These are phyloP conservation scores for Rotaria sp. DNA, from an alignment of 2,888 invertebrate species.

Conservation along the genomic window DNA sequence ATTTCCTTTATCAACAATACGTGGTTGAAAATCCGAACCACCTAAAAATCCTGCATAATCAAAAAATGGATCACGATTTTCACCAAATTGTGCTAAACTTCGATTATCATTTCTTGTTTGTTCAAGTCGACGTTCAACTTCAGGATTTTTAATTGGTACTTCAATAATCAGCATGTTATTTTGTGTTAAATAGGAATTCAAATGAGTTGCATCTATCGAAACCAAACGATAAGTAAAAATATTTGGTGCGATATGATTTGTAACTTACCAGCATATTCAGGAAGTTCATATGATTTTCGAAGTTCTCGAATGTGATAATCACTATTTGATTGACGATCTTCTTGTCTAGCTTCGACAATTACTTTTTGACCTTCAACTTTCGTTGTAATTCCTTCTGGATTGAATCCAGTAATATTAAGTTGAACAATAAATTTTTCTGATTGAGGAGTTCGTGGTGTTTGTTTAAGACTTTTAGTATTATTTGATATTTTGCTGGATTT, in stretches of 20 bases:
- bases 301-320: conserved; percentile 30
- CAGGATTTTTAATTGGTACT: background rate
- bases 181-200: background rate
- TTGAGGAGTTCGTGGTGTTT: background rate
- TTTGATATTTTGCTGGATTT: background rate
- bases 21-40: background rate
- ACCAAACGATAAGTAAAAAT: background rate
- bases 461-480: background rate
- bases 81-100: background rate
- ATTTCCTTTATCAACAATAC: background rate
- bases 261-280: conserved; percentile 14
- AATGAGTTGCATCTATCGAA: background rate
- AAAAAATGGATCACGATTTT: background rate
- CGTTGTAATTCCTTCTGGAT: conserved; percentile 44
- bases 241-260: background rate
- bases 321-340: conserved; percentile 33
- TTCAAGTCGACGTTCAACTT: background rate
- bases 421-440: conserved; percentile 27
- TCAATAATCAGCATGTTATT: background rate
- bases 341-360: conserved; percentile 45
- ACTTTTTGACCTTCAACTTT: conserved; percentile 43
- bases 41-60: background rate
- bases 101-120: background rate
- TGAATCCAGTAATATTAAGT: conserved; percentile 38
- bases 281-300: conserved; percentile 16